These are phyloP conservation scores for Nycticebus coucang DNA, from an alignment of 2,113 vertebrate species.

Conservation along the genomic window DNA sequence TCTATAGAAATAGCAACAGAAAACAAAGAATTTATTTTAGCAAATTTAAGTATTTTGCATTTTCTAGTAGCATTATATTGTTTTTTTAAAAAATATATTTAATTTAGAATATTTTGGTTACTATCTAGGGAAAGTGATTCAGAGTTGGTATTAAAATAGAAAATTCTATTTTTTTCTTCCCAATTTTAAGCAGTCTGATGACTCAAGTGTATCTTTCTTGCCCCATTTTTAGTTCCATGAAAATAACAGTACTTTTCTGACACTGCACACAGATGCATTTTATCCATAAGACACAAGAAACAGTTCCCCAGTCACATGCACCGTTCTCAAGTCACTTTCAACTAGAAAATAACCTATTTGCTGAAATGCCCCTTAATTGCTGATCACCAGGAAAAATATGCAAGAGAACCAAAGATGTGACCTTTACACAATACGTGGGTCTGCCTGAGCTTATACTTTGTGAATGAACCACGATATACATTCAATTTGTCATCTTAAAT, in stretches of 20 bases:
- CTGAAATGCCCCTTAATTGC: background rate
- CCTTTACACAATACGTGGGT: background rate
- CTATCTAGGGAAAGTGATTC: background rate
- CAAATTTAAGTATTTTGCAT: background rate
- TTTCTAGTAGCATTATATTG: background rate
- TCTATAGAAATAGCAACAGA: background rate
- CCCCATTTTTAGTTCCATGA: background rate
- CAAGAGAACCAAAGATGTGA: background rate
- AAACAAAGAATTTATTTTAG: background rate
- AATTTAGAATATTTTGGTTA: background rate
- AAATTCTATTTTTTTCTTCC: background rate
- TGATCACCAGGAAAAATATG: slow-evolving; percentile 3
- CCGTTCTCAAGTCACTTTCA: background rate
- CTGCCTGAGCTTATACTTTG: background rate
- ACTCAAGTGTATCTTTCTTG: background rate
- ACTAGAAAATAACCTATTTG: background rate
- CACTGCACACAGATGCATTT: background rate
- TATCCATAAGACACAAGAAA: background rate
- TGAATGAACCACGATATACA: background rate
- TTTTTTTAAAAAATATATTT: slow-evolving; percentile 15
- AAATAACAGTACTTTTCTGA: slow-evolving; percentile 5
- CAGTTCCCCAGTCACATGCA: background rate
- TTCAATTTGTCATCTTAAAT: slow-evolving; percentile 12
- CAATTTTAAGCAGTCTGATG: background rate
- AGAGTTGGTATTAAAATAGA: background rate